phyloP scores from a whole-genome alignment of 2,113 vertebrate species.

The Notarius lentiginosus region DNA sequence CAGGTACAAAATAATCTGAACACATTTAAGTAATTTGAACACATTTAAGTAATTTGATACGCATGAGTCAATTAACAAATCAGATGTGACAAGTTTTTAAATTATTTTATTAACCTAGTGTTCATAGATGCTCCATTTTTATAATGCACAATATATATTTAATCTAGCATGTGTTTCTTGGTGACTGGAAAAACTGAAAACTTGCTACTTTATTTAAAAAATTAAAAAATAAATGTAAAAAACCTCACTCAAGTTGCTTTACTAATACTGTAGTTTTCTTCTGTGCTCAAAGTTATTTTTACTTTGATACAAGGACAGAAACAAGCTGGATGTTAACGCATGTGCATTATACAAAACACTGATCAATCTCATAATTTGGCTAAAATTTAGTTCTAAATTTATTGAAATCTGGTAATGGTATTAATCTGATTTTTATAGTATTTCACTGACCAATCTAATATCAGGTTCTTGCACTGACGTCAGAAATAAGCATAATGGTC shows the following conservation, averaged over 20 bases:
- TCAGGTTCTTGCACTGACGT: neutral
- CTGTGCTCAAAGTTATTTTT: neutral
- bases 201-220: no score
- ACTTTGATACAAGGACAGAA: neutral
- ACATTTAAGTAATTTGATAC: neutral
- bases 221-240: no score
- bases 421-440: neutral
- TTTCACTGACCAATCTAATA: neutral
- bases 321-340: neutral
- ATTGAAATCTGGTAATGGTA: neutral
- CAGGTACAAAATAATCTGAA: neutral
- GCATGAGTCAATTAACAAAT: neutral
- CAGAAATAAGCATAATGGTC: neutral
- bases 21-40: neutral
- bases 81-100: neutral
- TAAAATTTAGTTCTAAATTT: neutral
- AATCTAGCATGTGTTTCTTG: neutral
- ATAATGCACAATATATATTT: neutral
- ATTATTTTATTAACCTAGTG: neutral
- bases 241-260: neutral
- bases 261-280: neutral
- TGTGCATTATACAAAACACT: neutral
- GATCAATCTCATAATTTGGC: neutral
- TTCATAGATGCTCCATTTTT: neutral
- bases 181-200: neutral